Evolutionary conservation across 53 echinoderm and acorn worm species (phyloP), one percentile per base, ranked within the genome.

Genomic region (Paracentrotus lividus): DNA sequence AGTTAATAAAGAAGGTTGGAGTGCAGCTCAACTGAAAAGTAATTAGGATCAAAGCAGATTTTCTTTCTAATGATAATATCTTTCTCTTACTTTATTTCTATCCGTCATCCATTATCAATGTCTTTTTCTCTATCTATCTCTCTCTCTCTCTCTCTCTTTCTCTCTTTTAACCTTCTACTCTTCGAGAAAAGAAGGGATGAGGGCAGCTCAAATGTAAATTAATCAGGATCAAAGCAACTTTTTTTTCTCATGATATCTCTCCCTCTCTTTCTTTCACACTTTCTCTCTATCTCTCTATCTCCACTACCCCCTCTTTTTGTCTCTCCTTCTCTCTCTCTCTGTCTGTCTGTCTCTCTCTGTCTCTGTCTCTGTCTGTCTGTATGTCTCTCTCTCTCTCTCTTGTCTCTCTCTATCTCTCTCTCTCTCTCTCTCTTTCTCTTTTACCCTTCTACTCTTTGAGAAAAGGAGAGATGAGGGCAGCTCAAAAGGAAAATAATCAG

Each of bases 31-130:
- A 27, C 14, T 27, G 9, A 64, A 64, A 40, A 76, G 36, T 44
- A 81, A 81, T 47, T 47, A 13, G 26, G 81, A 81, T 45, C 45
- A 24, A 45, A 81, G n/a, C 45, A 45, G 44, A 45, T 81, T 45
- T 40, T 88, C 88, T 34, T 56, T 53, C 88, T 57, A 15, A 54
- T 88, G 21, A 36, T 49, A 59, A 54, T 88, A 58, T 40, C 54
- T 27, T 27, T 42, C 0, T 64, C 26, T 44, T 21, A 24, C 61
- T 42, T 32, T 10, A 49, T 49, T 42, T 85, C 3, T 49, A 26
- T 27, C 85, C 45, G 18, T 85, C 42, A 40, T 85, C n/a, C n/a
- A n/a, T n/a, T n/a, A n/a, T n/a, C n/a, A n/a, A n/a, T n/a, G n/a
- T n/a, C n/a, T n/a, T n/a, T n/a, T n/a, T n/a, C n/a, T n/a, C n/a